These are phyloP conservation scores for Lethrus apterus DNA, from an alignment of 1,140 invertebrate genomes.

Conservation along the genomic window DNA sequence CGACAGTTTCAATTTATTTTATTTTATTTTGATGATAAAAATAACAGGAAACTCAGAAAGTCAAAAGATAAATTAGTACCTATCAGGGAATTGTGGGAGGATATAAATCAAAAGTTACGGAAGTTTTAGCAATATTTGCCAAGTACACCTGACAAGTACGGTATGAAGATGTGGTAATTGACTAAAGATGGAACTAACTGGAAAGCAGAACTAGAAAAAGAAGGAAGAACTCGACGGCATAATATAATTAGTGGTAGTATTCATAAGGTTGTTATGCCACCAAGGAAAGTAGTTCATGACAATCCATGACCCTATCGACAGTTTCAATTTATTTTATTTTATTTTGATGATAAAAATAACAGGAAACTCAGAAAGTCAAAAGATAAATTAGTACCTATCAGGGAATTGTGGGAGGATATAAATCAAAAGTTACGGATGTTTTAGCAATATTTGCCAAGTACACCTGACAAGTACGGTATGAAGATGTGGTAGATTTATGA, in stretches of 20 bases:
- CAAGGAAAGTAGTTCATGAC: background rate
- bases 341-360: slow-evolving; percentile 9
- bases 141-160: slow-evolving; percentile 41
- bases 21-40: slow-evolving; percentile 9
- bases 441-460: slow-evolving; percentile 34
- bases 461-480: slow-evolving; percentile 42
- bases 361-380: background rate
- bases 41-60: background rate
- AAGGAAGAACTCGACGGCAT: too few relatives aligned
- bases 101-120: background rate
- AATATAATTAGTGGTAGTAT: too few relatives aligned
- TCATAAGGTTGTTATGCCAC: slow-evolving; percentile 11
- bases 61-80: background rate
- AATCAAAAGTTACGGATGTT: slow-evolving; percentile 6
- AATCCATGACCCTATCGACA: background rate
- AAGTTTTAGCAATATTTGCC: slow-evolving; percentile 29
- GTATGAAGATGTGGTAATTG: slow-evolving; percentile 29
- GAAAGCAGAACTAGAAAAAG: too few relatives aligned
- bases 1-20: background rate
- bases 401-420: slow-evolving; percentile 2
- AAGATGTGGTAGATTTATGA: slow-evolving; percentile 30
- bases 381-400: slow-evolving; percentile 7
- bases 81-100: background rate
- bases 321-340: slow-evolving; percentile 1
- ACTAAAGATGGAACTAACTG: background rate